Conservation (phyloP, 2,797 vertebrate species). For the Poliocrania exsul region DNA sequence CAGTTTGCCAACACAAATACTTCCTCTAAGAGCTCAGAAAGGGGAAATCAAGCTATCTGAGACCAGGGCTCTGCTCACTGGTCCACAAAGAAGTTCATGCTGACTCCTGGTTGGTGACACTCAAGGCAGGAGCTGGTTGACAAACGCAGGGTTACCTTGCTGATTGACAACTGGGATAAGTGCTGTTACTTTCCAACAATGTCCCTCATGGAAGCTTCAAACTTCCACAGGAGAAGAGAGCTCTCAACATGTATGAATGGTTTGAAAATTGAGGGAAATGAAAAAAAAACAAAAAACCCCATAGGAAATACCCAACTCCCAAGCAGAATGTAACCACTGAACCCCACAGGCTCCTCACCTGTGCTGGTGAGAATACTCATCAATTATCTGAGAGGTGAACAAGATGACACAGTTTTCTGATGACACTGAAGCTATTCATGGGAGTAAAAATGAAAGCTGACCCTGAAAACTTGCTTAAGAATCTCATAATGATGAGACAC, state of each 20-base stretch:
- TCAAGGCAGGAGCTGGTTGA: background rate
- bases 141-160: background rate
- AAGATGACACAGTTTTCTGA: background rate
- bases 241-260: background rate
- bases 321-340: background rate
- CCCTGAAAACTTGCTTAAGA: background rate
- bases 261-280: background rate
- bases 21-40: background rate
- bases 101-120: background rate
- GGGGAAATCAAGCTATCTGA: background rate
- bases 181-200: background rate
- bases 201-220: background rate
- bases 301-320: background rate
- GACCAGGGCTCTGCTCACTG: background rate
- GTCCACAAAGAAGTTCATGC: background rate
- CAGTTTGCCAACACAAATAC: slow-evolving; percentile 28
- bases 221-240: background rate
- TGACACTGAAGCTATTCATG: background rate
- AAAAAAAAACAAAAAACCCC: no score
- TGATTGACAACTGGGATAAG: background rate
- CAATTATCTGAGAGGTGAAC: background rate
- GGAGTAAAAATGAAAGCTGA: background rate
- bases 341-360: background rate
- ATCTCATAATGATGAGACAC: background rate
- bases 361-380: background rate